phyloP scores from a whole-genome alignment of 1,140 invertebrate genomes.

The Pentalonia nigronervosa region DNA sequence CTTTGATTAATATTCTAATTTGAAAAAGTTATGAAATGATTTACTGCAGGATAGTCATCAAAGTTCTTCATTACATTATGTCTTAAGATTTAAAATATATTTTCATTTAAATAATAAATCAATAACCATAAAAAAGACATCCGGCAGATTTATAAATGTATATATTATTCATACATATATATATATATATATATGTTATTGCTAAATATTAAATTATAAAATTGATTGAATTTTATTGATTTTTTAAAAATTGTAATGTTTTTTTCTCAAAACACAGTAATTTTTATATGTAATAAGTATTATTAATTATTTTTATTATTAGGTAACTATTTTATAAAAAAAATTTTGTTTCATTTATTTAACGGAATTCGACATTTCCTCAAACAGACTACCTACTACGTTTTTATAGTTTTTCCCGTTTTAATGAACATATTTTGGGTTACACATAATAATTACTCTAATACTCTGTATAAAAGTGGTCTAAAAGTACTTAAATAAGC shows the following conservation, averaged over 20 bases:
- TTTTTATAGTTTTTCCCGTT: slow-evolving; percentile 18
- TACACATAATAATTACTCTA: neutral
- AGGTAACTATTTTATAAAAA: neutral
- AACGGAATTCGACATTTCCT: neutral
- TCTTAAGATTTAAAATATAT: neutral
- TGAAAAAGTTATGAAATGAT: neutral
- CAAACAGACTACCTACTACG: neutral
- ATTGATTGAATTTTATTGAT: neutral
- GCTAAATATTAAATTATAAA: neutral
- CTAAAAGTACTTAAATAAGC: neutral
- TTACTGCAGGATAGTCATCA: neutral
- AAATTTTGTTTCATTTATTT: neutral
- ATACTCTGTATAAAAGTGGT: neutral
- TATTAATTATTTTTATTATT: neutral
- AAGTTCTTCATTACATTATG: neutral
- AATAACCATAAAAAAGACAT: neutral
- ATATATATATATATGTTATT: neutral
- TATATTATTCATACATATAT: neutral
- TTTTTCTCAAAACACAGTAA: neutral
- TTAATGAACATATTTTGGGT: neutral
- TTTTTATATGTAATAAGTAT: neutral
- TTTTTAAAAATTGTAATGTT: neutral
- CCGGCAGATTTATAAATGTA: neutral
- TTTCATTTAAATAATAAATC: neutral
- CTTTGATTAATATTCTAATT: slow-evolving; percentile 3